A percentile compares a stretch with the other conserved stretches of the same genome.
These are phyloP conservation scores for Iphiclides podalirius DNA, from an alignment of 2,888 invertebrate species.

Conservation along the genomic window DNA sequence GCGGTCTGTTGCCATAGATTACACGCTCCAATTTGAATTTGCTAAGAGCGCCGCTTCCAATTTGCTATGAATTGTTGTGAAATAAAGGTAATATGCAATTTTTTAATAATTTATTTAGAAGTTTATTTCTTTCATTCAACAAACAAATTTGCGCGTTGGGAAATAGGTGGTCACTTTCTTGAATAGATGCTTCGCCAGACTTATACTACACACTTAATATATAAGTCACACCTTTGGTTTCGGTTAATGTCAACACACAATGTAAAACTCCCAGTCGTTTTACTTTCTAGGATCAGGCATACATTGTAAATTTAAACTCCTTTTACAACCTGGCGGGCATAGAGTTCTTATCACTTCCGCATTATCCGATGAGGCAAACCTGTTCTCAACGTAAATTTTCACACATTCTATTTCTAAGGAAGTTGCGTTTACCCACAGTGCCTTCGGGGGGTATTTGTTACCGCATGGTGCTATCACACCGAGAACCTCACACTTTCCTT, in stretches of 20 bases:
- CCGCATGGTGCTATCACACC: constrained; percentile 63
- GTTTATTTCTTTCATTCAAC: too few species aligned
- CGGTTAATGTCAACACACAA: too few species aligned
- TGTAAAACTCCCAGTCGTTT: too few species aligned
- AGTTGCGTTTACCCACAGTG: constrained; percentile 81
- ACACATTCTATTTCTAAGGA: constrained; percentile 81
- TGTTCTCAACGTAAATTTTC: constrained; percentile 40
- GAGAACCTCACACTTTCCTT: constrained; percentile 67
- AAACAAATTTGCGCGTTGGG: too few species aligned
- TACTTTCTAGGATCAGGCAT: constrained; percentile 27
- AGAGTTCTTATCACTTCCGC: background rate
- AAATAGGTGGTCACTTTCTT: too few species aligned
- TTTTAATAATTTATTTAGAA: too few species aligned
- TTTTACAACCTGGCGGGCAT: constrained; percentile 58
- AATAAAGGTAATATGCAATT: too few species aligned
- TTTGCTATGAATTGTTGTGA: too few species aligned
- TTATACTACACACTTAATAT: too few species aligned
- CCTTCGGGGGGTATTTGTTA: constrained; percentile 46
- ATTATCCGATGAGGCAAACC: constrained; percentile 41
- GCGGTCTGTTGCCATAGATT: constrained; percentile 15
- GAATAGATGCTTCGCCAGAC: too few species aligned
- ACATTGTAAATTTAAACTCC: constrained; percentile 51
- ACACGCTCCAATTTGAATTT: background rate
- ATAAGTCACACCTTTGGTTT: too few species aligned
- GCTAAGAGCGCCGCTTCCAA: too few species aligned